Base-by-base conservation (phyloP, 2,888 invertebrate genomes). In the Balanococcus diminutus region DNA sequence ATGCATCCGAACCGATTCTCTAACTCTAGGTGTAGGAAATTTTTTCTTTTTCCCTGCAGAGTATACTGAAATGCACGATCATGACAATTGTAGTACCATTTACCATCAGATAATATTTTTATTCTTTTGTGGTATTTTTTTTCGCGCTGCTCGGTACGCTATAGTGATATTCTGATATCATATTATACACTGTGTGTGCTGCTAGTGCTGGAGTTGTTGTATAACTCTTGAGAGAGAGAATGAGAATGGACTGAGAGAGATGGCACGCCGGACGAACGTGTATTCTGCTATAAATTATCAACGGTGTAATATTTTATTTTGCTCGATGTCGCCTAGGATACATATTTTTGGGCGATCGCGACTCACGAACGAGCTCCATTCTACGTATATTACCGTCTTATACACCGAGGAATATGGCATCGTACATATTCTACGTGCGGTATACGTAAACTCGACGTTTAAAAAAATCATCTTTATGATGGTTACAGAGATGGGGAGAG, bases 71-170 rank as follows among this genome's bases (percentile, higher is more conserved):
- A 61, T 61, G 61, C 61, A 61, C 61, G 61, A 61, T 61, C 61
- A 61, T 61, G 72, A 32, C 72, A 72, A 32, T 72, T 72, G 46
- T 46, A 46, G 72, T 32, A 72, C 72, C 31, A 28, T 32, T 28
- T 31, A 72, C n/a, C 72, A 72, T 72, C 72, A 72, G 72, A 72
- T 72, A 72, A 72, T 72, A n/a, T 46, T 72, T 72, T 72, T 72
- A 72, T 72, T 72, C 72, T 72, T 72, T 72, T 72, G 72, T 72
- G 31, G 72, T 72, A 32, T n/a, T 31, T 32, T 72, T 72, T 72
- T 28, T 72, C 72, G 72, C 72, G 72, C 72, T n/a, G n/a, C 72
- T 22, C 31, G 28, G n/a, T 32, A 32, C 67, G n/a, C 42, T 42
- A 42, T 46, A n/a, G 16, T 31, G 72, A 72, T 72, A 72, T 32